phyloP scores from a whole-genome alignment of 2,797 vertebrate genomes.

The Falco biarmicus region DNA sequence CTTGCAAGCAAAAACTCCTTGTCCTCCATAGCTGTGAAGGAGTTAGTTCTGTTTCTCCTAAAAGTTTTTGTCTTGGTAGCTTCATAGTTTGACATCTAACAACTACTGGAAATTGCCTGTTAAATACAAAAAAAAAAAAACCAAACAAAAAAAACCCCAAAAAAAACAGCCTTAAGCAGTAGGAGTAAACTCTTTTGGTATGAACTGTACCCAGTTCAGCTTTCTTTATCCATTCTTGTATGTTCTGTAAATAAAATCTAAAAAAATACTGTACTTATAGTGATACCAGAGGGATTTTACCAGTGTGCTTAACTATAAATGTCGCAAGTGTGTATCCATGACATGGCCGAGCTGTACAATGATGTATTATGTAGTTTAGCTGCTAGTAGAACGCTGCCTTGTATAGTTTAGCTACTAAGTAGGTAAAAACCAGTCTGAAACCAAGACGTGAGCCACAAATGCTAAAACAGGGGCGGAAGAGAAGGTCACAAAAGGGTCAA shows the following conservation, averaged over 20 bases:
- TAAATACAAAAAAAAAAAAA: neutral
- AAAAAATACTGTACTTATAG: neutral
- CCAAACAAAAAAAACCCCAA: neutral
- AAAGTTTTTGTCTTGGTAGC: neutral
- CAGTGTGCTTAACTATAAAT: no score
- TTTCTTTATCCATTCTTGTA: neutral
- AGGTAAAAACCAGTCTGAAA: no score
- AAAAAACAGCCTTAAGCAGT: neutral
- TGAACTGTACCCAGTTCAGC: neutral
- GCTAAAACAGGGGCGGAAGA: no score
- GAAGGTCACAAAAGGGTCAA: no score
- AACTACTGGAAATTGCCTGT: neutral
- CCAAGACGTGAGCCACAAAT: no score
- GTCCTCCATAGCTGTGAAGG: neutral
- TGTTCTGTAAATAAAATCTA: neutral
- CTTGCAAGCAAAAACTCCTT: neutral
- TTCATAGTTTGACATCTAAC: neutral
- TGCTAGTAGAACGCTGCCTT: no score
- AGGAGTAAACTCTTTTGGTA: neutral
- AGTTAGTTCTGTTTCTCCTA: neutral
- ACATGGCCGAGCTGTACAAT: no score
- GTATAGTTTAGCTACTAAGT: no score
- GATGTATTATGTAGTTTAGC: no score
- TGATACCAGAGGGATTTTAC: no score
- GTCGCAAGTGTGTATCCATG: no score